phyloP scores from a whole-genome alignment of 2,888 invertebrate genomes.

The Campoletis raptor region DNA sequence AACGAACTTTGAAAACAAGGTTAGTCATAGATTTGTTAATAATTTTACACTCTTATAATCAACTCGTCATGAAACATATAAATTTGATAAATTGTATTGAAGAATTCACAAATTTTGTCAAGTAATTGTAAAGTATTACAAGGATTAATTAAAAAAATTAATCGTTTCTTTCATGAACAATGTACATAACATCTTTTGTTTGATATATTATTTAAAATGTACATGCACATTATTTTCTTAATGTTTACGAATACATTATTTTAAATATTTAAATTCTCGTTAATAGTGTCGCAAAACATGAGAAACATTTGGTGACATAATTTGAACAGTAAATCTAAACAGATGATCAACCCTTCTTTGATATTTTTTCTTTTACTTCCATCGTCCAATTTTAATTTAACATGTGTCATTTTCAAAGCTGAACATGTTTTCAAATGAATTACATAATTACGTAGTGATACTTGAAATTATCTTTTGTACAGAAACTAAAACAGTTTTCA shows the following conservation, averaged over 20 bases:
- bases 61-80: background rate
- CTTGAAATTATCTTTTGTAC: no score
- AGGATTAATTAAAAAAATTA: background rate
- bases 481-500: no score
- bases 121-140: background rate
- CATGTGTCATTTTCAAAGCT: no score
- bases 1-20: background rate
- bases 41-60: background rate
- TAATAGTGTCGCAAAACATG: background rate
- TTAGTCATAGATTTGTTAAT: background rate
- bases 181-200: background rate
- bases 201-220: no score
- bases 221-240: no score
- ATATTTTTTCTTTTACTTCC: no score
- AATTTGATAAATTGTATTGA: background rate
- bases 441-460: no score
- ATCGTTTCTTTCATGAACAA: background rate
- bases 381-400: no score
- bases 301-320: no score
- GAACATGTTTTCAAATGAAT: no score
- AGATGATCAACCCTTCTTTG: no score
- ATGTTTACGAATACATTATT: background rate
- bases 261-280: background rate
- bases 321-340: no score
- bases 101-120: background rate